Evolutionary conservation across 92 coral and sea anemone genomes (phyloP), one percentile per base, ranked within the genome.

Genomic region (Meandrina meandrites): DNA sequence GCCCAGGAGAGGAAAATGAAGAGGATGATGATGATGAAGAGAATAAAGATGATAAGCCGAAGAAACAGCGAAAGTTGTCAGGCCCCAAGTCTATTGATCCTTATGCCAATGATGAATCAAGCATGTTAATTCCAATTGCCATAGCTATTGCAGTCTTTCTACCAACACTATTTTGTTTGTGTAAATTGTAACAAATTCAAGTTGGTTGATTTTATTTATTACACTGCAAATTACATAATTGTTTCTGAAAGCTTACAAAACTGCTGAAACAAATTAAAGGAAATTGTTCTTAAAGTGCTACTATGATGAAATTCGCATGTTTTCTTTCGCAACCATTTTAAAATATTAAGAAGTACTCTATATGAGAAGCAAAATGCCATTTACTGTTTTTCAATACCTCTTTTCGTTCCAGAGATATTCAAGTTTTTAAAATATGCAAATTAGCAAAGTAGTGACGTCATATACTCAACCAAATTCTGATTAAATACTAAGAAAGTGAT

Each of bases 61-160:
- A 95, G 54, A 91, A 96, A 54, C 89, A 84, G 28, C 91, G 99
- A 73, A 97, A 97, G 75, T 90, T 96, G 14, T 95, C 98, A 17
- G 99, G 99, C 13, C 99, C 99, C 9, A 97, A 92, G 78, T 79
- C 97, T 45, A 81, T 91, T 50, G 91, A 97, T 62, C 99, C 99
- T 1, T 97, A 97, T 79, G 99, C 99, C 27, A 93, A 96, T 68
- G 99, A 97, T 58, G 99, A 97, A 54, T 91, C 96, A 68, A 97
- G 99, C 90, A 93, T 97, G 96, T 90, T 97, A 15, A 90, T 93
- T 70, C 99, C 99, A 17, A 94, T 97, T 79, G 88, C 92, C 18
- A 84, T 97, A 79, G 99, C 99, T 66, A 91, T 97, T 87, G 99
- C 96, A 1, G 99, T 97, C 47, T 97, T 97, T 83, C 89, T 95